Conservation (phyloP, 1,140 invertebrate genomes). For the Oppia nitens region DNA sequence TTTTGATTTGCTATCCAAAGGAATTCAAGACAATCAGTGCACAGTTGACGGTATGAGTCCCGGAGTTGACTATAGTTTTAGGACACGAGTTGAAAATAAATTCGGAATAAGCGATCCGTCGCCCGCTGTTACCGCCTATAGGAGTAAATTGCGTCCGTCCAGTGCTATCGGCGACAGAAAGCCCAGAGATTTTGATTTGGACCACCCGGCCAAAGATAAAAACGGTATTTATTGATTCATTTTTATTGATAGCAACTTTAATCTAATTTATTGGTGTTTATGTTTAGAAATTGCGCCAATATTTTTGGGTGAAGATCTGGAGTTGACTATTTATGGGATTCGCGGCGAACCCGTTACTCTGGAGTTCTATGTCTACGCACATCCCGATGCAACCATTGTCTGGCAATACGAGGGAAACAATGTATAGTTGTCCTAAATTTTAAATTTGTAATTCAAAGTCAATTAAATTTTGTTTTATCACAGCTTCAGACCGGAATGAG, state of each 20-base stretch:
- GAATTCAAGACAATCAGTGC: constrained; percentile 61
- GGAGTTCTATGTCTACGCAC: constrained; percentile 82
- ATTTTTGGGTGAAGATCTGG: constrained; percentile 65
- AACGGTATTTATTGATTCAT: constrained; percentile 30
- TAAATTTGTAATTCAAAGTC: neutral
- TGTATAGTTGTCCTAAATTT: constrained; percentile 38
- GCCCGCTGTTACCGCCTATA: constrained; percentile 60
- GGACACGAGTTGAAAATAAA: constrained; percentile 84
- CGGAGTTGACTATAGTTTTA: constrained; percentile 74
- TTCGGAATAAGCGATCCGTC: constrained; percentile 92
- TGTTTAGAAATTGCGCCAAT: constrained; percentile 26
- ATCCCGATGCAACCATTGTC: constrained; percentile 71
- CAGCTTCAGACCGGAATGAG: constrained; percentile 31
- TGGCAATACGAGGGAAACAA: constrained; percentile 69
- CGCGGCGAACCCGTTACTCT: constrained; percentile 68
- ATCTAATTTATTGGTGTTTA: neutral
- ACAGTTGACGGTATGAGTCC: constrained; percentile 66
- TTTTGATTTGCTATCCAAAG: constrained; percentile 23
- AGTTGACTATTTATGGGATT: constrained; percentile 67
- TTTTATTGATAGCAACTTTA: constrained; percentile 11
- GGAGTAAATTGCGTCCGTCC: constrained; percentile 56
- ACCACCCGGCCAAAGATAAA: constrained; percentile 59
- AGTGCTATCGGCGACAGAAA: constrained; percentile 34
- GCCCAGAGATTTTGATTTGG: constrained; percentile 69
- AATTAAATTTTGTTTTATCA: neutral